Base-by-base conservation (phyloP, 2,888 invertebrate species). In the Cacoxenus indagator region DNA sequence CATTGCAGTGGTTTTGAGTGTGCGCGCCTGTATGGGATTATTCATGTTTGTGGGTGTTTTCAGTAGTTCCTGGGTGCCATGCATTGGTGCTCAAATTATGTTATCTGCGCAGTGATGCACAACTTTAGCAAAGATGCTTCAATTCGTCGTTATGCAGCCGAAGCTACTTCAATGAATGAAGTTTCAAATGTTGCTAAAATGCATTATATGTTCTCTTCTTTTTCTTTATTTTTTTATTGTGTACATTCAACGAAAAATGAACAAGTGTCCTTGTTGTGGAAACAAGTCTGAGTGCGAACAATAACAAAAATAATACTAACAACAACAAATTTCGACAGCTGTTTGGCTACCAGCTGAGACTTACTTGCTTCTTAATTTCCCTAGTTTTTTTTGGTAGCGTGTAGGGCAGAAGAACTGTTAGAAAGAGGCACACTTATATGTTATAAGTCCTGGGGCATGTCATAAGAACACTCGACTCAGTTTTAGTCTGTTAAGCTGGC, bases 221-320 rank as follows among this genome's bases (percentile, higher is more conserved):
- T 57, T 57, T 57, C n/a, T 26, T 57, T 29, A 4, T 26, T n/a
- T 27, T 54, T 54, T 14, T 48, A 14, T 2, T 48, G 17, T 8
- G 14, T n/a, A n/a, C 17, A 5, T 62, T 22, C 19, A 43, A 26
- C 24, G 61, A 43, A n/a, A 62, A 62, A 45, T 62, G 59, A 59
- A 59, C 59, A 59, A 59, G 61, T 62, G 61, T 62, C 61, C 61
- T 62, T 62, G 37, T 26, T 43, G n/a, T 9, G 31, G 45, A 59
- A 29, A 29, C 43, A 1, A 51, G 19, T 6, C 17, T 11, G 19
- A 51, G 8, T 1, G 22, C 2, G 17, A 43, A 14, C 61, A 43
- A 43, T 22, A 22, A 29, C 14, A 61, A n/a, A 11, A 24, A 27
- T 11, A 24, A 27, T 4, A 26, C 26, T n/a, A 55, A 57, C 61